Evolutionary conservation across 1,140 invertebrate genomes (phyloP), one percentile per base, ranked within the genome.

Genomic region (Phortica variegata): DNA sequence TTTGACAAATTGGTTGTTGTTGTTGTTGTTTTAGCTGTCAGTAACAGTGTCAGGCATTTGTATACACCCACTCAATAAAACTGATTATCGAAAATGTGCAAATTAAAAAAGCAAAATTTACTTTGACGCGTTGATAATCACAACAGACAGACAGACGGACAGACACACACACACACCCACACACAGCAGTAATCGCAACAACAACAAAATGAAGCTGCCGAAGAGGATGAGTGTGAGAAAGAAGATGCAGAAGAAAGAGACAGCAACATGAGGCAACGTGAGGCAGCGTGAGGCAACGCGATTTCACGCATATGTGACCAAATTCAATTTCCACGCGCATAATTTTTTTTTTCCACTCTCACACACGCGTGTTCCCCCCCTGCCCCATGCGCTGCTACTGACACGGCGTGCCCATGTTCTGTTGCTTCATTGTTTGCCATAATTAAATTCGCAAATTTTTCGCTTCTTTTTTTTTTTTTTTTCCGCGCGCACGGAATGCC

Each of bases 301-400:
- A 68, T 68, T 68, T 68, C 63, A 68, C 63, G 63, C 63, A 68
- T 68, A 68, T 68, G 63, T 63, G 63, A 53, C 54, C 49, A 49
- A 58, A 68, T 68, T 60, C 58, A 63, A 68, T 68, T 68, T 68
- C 63, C 63, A 60, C 44, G 56, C 47, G 38, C 45, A 47, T 52
- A 52, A 26, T 26, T 26, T 26, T 26, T 26, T 26, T 26, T 26
- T 26, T 26, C 23, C 17, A 58, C 53, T 54, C 49, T 17, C 43
- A 29, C 19, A 23, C 26, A 29, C 52, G 42, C 17, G 33, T 50
- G 15, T 43, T 47, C 54, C 17, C 4, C 13, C 18, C 33, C 4
- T 6, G 13, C 5, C 42, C 18, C 12, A 18, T 42, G n/a, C 43
- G 29, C 26, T 21, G 18, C 31, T 38, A 53, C 29, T 8, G 15